Evolutionary conservation across 64 coral and sea anemone species (phyloP).

Genomic region (Anthopleura sola): DNA sequence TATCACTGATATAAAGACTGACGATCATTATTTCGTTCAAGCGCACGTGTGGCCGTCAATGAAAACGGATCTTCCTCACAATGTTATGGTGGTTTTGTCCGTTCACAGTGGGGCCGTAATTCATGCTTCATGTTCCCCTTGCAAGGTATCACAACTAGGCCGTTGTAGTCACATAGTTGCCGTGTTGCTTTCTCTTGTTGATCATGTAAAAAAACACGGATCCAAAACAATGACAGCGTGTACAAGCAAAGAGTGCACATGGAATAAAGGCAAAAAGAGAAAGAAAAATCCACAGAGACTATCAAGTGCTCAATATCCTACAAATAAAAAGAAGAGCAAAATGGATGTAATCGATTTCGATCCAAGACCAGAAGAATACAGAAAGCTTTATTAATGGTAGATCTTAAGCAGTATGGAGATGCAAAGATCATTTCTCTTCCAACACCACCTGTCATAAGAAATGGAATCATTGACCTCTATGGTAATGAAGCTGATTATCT

Average conservation of each 20-base stretch:
- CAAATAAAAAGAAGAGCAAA: slow-evolving; percentile 26
- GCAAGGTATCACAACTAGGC: slow-evolving; percentile 17
- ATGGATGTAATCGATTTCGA: slow-evolving; percentile 52
- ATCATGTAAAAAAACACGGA: slow-evolving; percentile 40
- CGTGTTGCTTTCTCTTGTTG: slow-evolving; percentile 37
- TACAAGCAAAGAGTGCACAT: slow-evolving; percentile 60
- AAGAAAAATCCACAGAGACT: slow-evolving; percentile 45
- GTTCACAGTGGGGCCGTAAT: slow-evolving; percentile 53
- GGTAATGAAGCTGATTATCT: slow-evolving; percentile 43
- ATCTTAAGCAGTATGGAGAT: not conserved
- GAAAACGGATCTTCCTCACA: slow-evolving; percentile 18
- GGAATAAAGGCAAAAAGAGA: slow-evolving; percentile 66
- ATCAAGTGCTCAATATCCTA: slow-evolving; percentile 34
- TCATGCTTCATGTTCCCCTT: slow-evolving; percentile 55
- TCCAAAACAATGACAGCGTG: slow-evolving; percentile 37
- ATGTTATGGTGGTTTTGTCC: slow-evolving; percentile 21
- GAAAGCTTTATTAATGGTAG: not conserved
- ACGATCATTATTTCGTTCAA: slow-evolving; percentile 29
- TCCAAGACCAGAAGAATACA: slow-evolving; percentile 42
- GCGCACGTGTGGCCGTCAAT: slow-evolving; percentile 32
- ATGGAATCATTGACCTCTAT: slow-evolving; percentile 11
- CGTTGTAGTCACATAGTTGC: slow-evolving; percentile 58
- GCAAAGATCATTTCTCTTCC: not conserved
- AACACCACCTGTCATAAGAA: not conserved
- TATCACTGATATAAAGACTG: slow-evolving; percentile 6